These are phyloP conservation scores for Harlomillsia oculata DNA, from an alignment of 1,140 invertebrate species.

Conservation along the genomic window DNA sequence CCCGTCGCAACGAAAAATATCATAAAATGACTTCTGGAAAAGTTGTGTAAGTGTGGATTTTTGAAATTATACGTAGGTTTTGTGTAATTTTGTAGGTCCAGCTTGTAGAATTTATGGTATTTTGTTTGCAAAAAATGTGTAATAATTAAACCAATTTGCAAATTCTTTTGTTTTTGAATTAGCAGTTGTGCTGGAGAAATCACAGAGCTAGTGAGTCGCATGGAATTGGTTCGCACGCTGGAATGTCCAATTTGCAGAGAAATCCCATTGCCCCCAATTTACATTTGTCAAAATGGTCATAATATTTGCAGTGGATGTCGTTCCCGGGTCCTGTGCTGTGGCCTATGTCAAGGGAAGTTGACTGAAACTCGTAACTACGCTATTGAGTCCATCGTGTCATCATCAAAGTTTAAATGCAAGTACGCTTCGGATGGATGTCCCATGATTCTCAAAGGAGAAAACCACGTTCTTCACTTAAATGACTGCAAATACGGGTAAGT, in stretches of 20 bases:
- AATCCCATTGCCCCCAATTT: background rate
- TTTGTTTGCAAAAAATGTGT: too few species aligned
- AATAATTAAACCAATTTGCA: too few species aligned
- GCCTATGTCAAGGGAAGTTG: background rate
- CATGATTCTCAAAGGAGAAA: constrained; percentile 1
- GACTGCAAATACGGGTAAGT: background rate
- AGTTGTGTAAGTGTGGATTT: too few species aligned
- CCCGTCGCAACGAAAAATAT: too few species aligned
- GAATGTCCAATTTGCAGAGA: constrained; percentile 5
- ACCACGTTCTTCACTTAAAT: background rate
- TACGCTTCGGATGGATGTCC: background rate
- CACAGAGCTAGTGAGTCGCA: background rate
- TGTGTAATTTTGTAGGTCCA: too few species aligned
- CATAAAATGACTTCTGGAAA: too few species aligned
- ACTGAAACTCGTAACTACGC: background rate
- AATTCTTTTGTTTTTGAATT: background rate
- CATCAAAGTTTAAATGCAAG: constrained; percentile 1
- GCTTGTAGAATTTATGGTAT: too few species aligned
- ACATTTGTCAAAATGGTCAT: constrained; percentile 4
- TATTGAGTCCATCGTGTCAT: background rate
- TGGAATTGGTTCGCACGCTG: background rate
- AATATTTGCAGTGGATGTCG: background rate
- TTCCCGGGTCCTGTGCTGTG: background rate
- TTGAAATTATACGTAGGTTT: too few species aligned
- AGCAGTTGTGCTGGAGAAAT: background rate